These are phyloP conservation scores for Amphipoea lucens DNA, from an alignment of 2,888 invertebrate species.

Conservation along the genomic window DNA sequence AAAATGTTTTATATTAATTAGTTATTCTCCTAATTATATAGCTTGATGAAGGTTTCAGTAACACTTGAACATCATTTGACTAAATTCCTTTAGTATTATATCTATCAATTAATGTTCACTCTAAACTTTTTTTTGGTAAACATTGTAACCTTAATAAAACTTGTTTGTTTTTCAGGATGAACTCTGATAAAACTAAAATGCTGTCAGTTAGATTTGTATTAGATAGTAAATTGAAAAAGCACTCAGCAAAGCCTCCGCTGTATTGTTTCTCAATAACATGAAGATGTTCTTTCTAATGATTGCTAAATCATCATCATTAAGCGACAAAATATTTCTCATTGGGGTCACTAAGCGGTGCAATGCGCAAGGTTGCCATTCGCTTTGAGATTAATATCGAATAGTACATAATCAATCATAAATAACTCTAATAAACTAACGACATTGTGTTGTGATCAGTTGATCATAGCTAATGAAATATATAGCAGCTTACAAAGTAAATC, in stretches of 20 bases:
- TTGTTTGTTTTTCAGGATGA: too few species aligned
- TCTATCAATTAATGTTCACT: too few species aligned
- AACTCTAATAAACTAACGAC: neutral
- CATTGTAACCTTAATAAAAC: too few species aligned
- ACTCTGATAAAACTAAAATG: too few species aligned
- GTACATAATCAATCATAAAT: slow-evolving; percentile 29
- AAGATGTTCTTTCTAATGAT: neutral
- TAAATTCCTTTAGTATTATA: too few species aligned
- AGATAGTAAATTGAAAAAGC: neutral
- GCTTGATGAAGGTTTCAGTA: neutral
- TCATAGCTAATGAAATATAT: neutral
- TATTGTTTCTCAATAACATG: slow-evolving; percentile 4
- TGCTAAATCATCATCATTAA: slow-evolving; percentile 12
- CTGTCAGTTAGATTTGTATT: too few species aligned
- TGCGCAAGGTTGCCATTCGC: slow-evolving; percentile 20
- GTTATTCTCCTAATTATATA: neutral
- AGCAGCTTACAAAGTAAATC: neutral
- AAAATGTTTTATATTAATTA: neutral
- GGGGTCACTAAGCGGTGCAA: neutral
- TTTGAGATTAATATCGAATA: slow-evolving; percentile 34
- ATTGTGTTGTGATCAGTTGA: slow-evolving; percentile 15
- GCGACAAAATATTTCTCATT: slow-evolving; percentile 15
- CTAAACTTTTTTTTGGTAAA: too few species aligned
- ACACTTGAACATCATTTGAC: neutral
- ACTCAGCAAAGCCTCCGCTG: neutral